Percentiles rank a stretch among this genome's conserved stretches.
Evolutionary conservation across 1,140 invertebrate genomes (phyloP).

Genomic region (Drosophila nigromelanica): DNA sequence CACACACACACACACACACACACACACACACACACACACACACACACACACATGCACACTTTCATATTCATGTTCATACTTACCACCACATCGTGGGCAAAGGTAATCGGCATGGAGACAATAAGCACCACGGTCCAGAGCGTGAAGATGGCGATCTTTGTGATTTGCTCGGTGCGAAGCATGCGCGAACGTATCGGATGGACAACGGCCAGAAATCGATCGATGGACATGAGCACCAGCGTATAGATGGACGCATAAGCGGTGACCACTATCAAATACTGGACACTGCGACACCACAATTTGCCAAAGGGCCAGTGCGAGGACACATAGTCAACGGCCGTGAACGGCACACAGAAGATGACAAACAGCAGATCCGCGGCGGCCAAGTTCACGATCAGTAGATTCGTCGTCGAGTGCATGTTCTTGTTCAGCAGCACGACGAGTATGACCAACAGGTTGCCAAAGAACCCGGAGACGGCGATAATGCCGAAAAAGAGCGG

Average conservation of each 20-base stretch:
- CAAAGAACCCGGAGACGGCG: constrained; percentile 93
- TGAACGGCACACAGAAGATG: constrained; percentile 97
- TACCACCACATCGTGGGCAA: constrained; percentile 89
- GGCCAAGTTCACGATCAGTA: constrained; percentile 94
- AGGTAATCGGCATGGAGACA: constrained; percentile 89
- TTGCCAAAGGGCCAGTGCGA: constrained; percentile 95
- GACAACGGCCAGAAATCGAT: constrained; percentile 97
- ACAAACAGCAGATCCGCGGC: constrained; percentile 97
- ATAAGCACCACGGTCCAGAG: constrained; percentile 92
- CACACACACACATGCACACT: too few species aligned
- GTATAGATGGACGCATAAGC: constrained; percentile 97
- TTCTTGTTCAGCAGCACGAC: constrained; percentile 93
- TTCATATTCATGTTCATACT: constrained; percentile 35
- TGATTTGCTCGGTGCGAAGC: constrained; percentile 93
- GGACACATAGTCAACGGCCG: constrained; percentile 92
- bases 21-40: too few species aligned
- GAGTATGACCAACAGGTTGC: constrained; percentile 93
- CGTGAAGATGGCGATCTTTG: constrained; percentile 89
- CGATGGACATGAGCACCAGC: constrained; percentile 97
- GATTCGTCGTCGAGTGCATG: constrained; percentile 96
- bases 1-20: too few species aligned
- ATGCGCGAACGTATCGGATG: constrained; percentile 94
- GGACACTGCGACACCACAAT: constrained; percentile 94
- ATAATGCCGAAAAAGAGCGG: constrained; percentile 95
- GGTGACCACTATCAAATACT: constrained; percentile 92